Conservation (phyloP, 2,888 invertebrate genomes). For the Schrankia costaestrigalis region DNA sequence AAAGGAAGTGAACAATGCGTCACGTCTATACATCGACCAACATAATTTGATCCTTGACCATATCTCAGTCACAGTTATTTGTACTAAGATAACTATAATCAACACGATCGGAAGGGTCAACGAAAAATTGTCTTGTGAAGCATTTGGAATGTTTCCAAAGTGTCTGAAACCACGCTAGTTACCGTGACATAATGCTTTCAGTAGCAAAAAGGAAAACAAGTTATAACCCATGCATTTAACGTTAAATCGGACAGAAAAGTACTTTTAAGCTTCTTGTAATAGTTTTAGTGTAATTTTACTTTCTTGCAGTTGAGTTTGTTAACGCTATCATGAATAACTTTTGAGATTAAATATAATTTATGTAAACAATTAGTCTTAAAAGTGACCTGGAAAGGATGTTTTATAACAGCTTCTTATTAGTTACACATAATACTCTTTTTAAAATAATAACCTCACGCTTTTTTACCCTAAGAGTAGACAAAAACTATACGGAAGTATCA, state of each 20-base stretch:
- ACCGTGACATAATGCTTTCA: conserved; percentile 57
- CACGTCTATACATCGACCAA: conserved; percentile 36
- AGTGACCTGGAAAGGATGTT: no score
- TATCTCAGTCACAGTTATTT: conserved; percentile 24
- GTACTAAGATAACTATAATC: conserved; percentile 18
- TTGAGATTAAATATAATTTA: no score
- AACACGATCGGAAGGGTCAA: conserved; percentile 36
- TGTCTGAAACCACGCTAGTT: conserved; percentile 55
- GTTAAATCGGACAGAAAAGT: conserved; percentile 8
- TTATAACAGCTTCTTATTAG: no score
- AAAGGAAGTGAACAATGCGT: conserved; percentile 53
- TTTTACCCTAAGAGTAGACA: no score
- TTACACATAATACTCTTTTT: no score
- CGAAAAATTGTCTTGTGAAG: conserved; percentile 31
- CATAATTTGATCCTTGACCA: conserved; percentile 29
- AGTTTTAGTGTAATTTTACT: no score
- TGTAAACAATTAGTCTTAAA: no score
- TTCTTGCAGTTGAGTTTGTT: no score
- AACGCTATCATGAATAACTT: no score
- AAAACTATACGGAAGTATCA: no score
- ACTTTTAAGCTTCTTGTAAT: no score
- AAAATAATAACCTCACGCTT: no score
- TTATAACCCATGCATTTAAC: conserved; percentile 13
- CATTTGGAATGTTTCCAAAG: conserved; percentile 68
- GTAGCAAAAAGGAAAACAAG: conserved; percentile 33